Percentiles rank a stretch among this genome's conserved stretches.
These are phyloP conservation scores for Pollenia labialis DNA, from an alignment of 2,888 invertebrate genomes.

Conservation along the genomic window DNA sequence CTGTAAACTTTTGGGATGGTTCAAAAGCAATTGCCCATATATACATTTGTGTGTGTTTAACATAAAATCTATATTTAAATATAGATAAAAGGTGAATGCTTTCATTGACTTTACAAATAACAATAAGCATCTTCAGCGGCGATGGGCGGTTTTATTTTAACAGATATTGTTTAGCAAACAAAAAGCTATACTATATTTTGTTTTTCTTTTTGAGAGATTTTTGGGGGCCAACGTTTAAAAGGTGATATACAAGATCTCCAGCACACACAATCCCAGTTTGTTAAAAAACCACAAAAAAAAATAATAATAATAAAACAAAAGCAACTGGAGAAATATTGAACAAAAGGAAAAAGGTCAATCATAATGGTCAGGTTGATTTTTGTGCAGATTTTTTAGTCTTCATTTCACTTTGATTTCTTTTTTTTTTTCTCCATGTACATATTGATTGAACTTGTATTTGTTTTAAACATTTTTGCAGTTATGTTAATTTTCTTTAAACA, in stretches of 20 bases:
- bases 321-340: slow-evolving; percentile 44
- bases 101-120: slow-evolving; percentile 73
- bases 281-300: slow-evolving; percentile 24
- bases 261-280: slow-evolving; percentile 32
- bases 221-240: slow-evolving; percentile 54
- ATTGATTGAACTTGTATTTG: slow-evolving; percentile 71
- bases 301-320: slow-evolving; percentile 55
- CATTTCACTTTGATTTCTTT: background rate
- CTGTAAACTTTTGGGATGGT: slow-evolving; percentile 36
- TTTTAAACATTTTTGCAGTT: slow-evolving; percentile 55
- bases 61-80: slow-evolving; percentile 61
- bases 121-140: slow-evolving; percentile 77
- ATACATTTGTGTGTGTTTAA: slow-evolving; percentile 19
- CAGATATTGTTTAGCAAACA: slow-evolving; percentile 80
- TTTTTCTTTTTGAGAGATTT: background rate
- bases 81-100: slow-evolving; percentile 72
- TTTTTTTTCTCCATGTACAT: slow-evolving; percentile 47
- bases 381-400: background rate
- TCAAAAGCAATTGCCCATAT: background rate
- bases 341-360: slow-evolving; percentile 70
- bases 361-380: slow-evolving; percentile 72
- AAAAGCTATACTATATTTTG: slow-evolving; percentile 11
- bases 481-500: slow-evolving; percentile 68
- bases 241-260: slow-evolving; percentile 70
- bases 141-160: slow-evolving; percentile 83